These are phyloP conservation scores for Sesamia nonagrioides DNA, from an alignment of 1,140 invertebrate species.

Conservation along the genomic window DNA sequence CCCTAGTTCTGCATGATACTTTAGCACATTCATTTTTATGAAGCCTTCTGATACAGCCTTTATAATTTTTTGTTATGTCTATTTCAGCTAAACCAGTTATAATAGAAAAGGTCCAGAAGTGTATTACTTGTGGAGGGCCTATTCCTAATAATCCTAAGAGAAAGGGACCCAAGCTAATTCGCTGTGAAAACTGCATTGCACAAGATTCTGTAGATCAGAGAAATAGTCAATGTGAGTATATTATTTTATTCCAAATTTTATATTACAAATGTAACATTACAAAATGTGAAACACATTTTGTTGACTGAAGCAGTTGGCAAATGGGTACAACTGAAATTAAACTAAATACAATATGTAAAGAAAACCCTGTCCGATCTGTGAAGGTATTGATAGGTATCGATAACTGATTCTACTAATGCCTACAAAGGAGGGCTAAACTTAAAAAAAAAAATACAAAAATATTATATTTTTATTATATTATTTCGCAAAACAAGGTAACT, in stretches of 20 bases:
- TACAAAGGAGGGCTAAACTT: too few species aligned
- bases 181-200: constrained; percentile 88
- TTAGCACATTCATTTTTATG: neutral
- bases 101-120: constrained; percentile 85
- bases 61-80: constrained; percentile 31
- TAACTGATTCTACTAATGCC: too few species aligned
- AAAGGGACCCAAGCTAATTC: constrained; percentile 88
- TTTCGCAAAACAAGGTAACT: too few species aligned
- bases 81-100: constrained; percentile 80
- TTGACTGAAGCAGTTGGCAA: too few species aligned
- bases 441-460: too few species aligned
- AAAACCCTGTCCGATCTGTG: too few species aligned
- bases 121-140: constrained; percentile 88
- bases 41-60: neutral
- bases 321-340: too few species aligned
- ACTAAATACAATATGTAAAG: too few species aligned
- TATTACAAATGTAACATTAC: too few species aligned
- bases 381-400: too few species aligned
- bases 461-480: too few species aligned
- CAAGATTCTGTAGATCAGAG: constrained; percentile 86
- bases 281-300: too few species aligned
- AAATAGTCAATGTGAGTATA: constrained; percentile 76
- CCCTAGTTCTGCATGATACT: neutral
- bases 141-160: constrained; percentile 88
- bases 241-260: constrained; percentile 37